phyloP scores from a whole-genome alignment of 2,113 vertebrate species.

The Stomatorhinus ivindoensis region DNA sequence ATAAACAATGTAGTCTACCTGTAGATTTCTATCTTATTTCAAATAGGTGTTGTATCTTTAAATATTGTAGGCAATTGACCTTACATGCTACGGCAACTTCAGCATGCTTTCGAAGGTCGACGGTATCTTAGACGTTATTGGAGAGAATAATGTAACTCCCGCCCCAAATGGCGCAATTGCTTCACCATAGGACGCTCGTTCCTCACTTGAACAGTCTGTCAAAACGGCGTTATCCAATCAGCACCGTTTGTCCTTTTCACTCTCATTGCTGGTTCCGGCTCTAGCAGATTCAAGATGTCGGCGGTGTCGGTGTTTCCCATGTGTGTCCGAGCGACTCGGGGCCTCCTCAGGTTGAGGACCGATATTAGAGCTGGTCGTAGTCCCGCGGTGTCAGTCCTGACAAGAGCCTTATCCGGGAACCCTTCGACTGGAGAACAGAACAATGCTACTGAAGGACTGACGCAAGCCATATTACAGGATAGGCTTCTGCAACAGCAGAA shows the following conservation, averaged over 20 bases:
- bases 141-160: neutral
- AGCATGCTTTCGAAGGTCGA: slow-evolving; percentile 23
- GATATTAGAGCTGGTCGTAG: neutral
- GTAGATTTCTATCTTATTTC: neutral
- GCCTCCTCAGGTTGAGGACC: slow-evolving; percentile 47
- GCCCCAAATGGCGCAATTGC: neutral
- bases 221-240: slow-evolving; percentile 41
- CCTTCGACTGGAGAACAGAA: slow-evolving; percentile 13
- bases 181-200: neutral
- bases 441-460: slow-evolving; percentile 47
- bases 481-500: slow-evolving; percentile 51
- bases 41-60: slow-evolving; percentile 3
- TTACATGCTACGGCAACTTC: slow-evolving; percentile 15
- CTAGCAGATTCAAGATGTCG: slow-evolving; percentile 59
- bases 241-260: slow-evolving; percentile 49
- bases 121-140: neutral
- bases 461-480: slow-evolving; percentile 62
- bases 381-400: neutral
- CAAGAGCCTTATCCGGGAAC: slow-evolving; percentile 44
- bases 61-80: neutral
- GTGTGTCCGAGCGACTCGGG: slow-evolving; percentile 58
- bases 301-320: slow-evolving; percentile 56
- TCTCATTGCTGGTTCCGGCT: slow-evolving; percentile 35
- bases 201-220: slow-evolving; percentile 23
- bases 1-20: neutral